Conservation (phyloP, 2,888 invertebrate species). For the Hydraecia micacea region DNA sequence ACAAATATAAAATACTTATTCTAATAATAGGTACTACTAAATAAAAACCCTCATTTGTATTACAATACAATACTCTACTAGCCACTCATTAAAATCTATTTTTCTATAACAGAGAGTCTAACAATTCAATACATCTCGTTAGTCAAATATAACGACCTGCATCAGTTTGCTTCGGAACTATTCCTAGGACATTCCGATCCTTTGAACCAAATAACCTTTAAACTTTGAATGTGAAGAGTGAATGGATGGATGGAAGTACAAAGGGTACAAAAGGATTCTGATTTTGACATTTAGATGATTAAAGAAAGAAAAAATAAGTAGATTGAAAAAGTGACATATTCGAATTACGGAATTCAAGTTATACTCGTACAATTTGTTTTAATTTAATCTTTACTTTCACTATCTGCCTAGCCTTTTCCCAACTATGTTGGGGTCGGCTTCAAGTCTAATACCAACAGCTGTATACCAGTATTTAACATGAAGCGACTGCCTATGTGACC, state of each 20-base stretch:
- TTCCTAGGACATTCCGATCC: slow-evolving; percentile 4
- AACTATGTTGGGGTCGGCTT: background rate
- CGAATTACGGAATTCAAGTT: background rate
- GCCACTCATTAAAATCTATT: background rate
- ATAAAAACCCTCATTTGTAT: background rate
- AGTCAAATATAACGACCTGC: background rate
- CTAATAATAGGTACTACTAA: background rate
- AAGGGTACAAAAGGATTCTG: background rate
- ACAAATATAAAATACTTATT: background rate
- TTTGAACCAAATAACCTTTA: slow-evolving; percentile 44
- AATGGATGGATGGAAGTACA: background rate
- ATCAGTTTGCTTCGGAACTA: slow-evolving; percentile 1
- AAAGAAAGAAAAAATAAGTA: background rate
- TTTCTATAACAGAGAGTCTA: too few relatives aligned
- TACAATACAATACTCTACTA: background rate
- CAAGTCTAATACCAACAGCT: background rate
- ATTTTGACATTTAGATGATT: slow-evolving; percentile 33
- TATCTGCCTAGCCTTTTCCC: background rate
- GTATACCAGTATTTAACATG: background rate
- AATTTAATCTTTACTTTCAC: background rate
- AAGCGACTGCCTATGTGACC: too few relatives aligned
- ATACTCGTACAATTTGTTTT: background rate
- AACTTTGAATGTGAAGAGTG: slow-evolving; percentile 19
- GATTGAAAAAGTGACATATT: background rate
- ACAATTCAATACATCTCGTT: background rate